Conservation (phyloP, 2,113 vertebrate genomes). For the Cololabis saira region DNA sequence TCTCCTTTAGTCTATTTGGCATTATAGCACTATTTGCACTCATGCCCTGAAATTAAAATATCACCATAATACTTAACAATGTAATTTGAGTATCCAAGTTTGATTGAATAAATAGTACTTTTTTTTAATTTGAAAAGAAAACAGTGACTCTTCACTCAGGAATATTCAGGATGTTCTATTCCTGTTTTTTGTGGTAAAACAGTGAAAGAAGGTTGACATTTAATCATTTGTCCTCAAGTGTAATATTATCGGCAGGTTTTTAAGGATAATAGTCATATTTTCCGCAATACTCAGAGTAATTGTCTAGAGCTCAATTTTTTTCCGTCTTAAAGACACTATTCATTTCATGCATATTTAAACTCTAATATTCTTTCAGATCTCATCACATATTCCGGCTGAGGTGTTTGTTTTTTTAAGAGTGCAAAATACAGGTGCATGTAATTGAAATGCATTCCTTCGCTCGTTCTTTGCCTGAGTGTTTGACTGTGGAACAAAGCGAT, state of each 20-base stretch:
- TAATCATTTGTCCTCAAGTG: neutral
- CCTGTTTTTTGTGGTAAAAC: neutral
- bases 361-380: neutral
- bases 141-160: slow-evolving; percentile 5
- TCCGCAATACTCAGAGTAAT: neutral
- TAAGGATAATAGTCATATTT: neutral
- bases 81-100: slow-evolving; percentile 5
- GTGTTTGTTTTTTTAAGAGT: neutral
- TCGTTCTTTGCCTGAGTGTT: slow-evolving; percentile 10
- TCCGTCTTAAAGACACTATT: too few relatives aligned
- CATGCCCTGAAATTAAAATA: slow-evolving; percentile 9
- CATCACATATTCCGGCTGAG: too few relatives aligned
- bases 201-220: neutral
- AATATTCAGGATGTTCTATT: slow-evolving; percentile 29
- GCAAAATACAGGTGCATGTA: neutral
- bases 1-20: too few relatives aligned
- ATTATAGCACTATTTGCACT: too few relatives aligned
- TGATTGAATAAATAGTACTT: slow-evolving; percentile 17
- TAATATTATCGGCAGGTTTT: neutral
- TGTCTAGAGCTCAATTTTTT: too few relatives aligned
- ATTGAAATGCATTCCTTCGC: slow-evolving; percentile 2
- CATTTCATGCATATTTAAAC: neutral
- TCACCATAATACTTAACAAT: slow-evolving; percentile 9
- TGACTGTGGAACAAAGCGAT: slow-evolving; percentile 42
- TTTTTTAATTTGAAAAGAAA: slow-evolving; percentile 1